Conservation (phyloP, 2,797 vertebrate species). For the Avahi laniger region DNA sequence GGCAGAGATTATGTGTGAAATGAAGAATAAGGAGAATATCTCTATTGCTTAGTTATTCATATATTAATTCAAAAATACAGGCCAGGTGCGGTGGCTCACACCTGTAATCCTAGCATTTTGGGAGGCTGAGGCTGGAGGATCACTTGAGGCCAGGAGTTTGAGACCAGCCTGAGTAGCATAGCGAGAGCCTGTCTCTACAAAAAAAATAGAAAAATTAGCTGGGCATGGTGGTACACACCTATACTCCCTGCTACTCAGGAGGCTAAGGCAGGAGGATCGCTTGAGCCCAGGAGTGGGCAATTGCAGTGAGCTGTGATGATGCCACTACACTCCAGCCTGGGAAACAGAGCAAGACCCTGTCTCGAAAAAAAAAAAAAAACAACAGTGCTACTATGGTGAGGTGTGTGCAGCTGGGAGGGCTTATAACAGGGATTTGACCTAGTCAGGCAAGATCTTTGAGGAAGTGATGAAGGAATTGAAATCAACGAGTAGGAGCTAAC, state of each 20-base stretch:
- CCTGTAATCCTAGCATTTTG: neutral
- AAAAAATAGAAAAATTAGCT: neutral
- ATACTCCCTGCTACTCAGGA: neutral
- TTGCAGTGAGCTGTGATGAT: neutral
- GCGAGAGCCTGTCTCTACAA: neutral
- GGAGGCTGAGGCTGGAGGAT: neutral
- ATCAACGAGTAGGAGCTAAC: neutral
- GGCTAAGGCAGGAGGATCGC: neutral
- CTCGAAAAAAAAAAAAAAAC: neutral
- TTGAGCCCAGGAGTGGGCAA: neutral
- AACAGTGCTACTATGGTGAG: neutral
- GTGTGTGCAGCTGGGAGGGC: neutral
- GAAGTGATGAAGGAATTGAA: neutral
- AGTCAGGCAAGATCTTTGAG: neutral
- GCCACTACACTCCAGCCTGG: neutral
- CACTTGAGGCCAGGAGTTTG: neutral
- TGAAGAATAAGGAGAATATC: neutral
- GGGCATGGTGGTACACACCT: neutral
- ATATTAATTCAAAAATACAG: neutral
- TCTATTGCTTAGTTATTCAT: neutral
- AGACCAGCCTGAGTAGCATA: neutral
- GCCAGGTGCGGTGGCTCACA: no score
- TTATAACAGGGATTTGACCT: neutral
- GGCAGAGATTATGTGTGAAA: neutral
- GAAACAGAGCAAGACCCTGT: neutral